Evolutionary conservation across 2,888 invertebrate species (phyloP), one percentile per base, ranked within the genome.

Genomic region (Mythimna albipuncta): DNA sequence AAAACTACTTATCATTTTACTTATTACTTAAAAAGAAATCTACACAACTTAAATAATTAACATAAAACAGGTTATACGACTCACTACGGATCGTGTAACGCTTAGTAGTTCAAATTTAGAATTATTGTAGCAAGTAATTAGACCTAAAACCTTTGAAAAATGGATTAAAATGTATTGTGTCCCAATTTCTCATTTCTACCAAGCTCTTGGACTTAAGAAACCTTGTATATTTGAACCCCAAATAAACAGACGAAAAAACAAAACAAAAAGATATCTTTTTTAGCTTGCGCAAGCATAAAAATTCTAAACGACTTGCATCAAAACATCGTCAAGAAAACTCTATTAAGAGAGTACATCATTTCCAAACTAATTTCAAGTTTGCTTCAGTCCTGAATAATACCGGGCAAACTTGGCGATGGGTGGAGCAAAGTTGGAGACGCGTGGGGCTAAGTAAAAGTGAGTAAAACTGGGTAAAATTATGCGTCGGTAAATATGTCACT

Each of bases 361-460:
- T 78, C 69, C 62, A 77, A 86, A 86, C 83, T 86, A 82, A 86
- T 86, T 82, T 77, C 69, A 86, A 86, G 78, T 86, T 83, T 68
- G 55, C 70, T 68, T 67, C 68, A 76, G 73, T 81, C 71, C 64
- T 82, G 82, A 78, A 78, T 81, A 75, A 81, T 72, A 75, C 64
- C 26, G 61, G 55, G 76, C 10, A 66, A 79, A 77, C 62, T 70
- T 71, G 70, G 44, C 64, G 72, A 32, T 10, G 58, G 62, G 52
- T 50, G 62, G 61, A 52, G 76, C 10, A 66, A 79, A 77, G 64
- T 72, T 71, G 70, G 44, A 63, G 72, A 32, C 11, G 58, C 57
- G 52, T 50, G 62, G 67, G 55, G 71, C 54, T 58, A 73, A 59
- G 71, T 69, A 62, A 70, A 64, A 62, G 77, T 58, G 62, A 62